Percentiles rank a stretch among this genome's conserved stretches.
These are phyloP conservation scores for Megalops atlanticus DNA, from an alignment of 2,113 vertebrate genomes.

Conservation along the genomic window DNA sequence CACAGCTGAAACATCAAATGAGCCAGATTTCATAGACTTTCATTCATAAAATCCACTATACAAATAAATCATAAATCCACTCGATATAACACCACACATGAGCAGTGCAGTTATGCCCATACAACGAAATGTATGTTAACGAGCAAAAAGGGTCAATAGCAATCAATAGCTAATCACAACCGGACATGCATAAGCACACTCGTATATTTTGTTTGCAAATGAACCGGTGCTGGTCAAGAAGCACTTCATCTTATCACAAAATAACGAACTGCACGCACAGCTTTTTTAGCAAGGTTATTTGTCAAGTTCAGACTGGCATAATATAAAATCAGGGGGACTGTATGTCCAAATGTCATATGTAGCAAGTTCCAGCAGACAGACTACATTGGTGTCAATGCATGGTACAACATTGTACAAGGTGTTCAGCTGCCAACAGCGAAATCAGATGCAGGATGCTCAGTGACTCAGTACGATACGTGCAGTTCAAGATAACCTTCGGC, in stretches of 20 bases:
- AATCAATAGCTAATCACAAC: conserved; percentile 9
- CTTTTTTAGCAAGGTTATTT: background rate
- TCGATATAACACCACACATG: background rate
- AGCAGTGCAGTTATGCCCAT: background rate
- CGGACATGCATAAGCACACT: background rate
- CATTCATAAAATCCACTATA: background rate
- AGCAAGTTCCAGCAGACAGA: background rate
- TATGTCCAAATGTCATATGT: background rate
- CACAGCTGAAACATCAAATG: background rate
- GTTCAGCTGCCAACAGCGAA: background rate
- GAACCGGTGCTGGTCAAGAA: background rate
- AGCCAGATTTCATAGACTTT: no score
- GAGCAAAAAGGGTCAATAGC: background rate
- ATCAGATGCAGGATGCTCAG: background rate
- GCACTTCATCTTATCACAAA: background rate
- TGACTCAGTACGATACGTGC: background rate
- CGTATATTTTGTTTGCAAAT: background rate
- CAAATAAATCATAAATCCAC: no score
- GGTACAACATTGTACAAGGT: no score
- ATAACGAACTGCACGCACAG: background rate
- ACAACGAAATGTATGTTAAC: background rate
- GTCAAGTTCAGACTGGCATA: no score
- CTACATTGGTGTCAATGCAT: background rate
- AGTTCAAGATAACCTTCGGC: background rate
- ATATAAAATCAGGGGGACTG: background rate